Conservation (phyloP, 1,140 invertebrate genomes). For the Conus ventricosus region DNA sequence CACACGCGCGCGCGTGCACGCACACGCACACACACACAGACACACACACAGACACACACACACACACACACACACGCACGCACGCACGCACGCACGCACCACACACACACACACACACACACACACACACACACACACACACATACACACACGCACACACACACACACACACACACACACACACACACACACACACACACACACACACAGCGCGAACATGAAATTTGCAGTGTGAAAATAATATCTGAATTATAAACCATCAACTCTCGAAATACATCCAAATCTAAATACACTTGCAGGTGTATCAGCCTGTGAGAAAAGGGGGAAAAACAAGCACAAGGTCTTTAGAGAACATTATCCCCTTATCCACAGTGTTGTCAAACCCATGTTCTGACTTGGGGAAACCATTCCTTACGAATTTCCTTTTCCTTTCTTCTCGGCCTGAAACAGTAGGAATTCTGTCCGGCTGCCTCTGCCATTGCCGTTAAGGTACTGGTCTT, state of each 20-base stretch:
- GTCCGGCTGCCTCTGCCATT: no score
- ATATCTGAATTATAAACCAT: no score
- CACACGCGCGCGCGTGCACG: neutral
- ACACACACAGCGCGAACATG: neutral
- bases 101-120: neutral
- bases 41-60: neutral
- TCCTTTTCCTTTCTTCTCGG: no score
- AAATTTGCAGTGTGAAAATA: no score
- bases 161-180: neutral
- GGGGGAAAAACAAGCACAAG: no score
- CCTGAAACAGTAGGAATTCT: no score
- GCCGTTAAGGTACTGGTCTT: no score
- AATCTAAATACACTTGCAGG: neutral
- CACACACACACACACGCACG: neutral
- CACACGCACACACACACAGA: neutral
- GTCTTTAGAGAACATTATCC: no score
- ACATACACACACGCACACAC: constrained; percentile 2
- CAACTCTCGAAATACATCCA: neutral
- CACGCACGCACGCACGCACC: neutral
- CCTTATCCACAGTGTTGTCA: no score
- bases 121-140: constrained; percentile 2
- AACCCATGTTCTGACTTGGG: no score
- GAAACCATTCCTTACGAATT: no score
- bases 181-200: neutral
- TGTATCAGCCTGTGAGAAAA: no score